Percentiles rank a stretch among this genome's conserved stretches.
Evolutionary conservation across 2,888 invertebrate genomes (phyloP).

Genomic region (Lottia scabra): DNA sequence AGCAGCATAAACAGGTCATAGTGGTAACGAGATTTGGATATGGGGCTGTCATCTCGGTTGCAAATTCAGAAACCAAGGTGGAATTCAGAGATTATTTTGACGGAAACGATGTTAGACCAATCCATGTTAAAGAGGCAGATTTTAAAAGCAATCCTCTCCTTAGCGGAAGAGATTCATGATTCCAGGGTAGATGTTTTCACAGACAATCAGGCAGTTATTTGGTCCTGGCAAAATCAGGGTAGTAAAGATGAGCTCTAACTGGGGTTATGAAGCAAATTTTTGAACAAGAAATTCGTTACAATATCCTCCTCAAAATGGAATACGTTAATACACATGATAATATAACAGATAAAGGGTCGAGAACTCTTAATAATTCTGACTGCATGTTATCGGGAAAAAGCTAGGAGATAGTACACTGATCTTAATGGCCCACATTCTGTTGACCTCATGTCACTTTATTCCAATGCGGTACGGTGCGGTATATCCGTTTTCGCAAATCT

Average conservation of each 20-base stretch:
- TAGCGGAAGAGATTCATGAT: background rate
- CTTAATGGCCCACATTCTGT: background rate
- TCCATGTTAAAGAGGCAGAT: background rate
- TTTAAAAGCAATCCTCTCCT: background rate
- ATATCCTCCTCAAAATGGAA: conserved; percentile 21
- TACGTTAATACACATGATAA: conserved; percentile 21
- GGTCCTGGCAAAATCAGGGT: background rate
- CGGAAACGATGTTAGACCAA: background rate
- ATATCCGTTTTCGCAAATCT: conserved; percentile 9
- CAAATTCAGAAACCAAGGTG: too few relatives aligned
- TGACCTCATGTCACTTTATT: conserved; percentile 7
- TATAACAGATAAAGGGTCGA: conserved; percentile 14
- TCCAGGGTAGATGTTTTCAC: background rate
- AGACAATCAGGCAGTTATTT: background rate
- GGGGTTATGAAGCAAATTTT: background rate
- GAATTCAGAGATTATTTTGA: background rate
- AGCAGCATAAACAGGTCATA: too few relatives aligned
- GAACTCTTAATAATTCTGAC: background rate
- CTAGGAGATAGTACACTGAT: background rate
- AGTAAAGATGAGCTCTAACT: background rate
- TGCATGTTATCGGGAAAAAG: background rate
- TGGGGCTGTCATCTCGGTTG: too few relatives aligned
- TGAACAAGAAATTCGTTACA: background rate
- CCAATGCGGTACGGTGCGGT: too few relatives aligned
- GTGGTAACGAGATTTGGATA: too few relatives aligned